These are phyloP conservation scores for Pocillopora meandrina DNA, from an alignment of 92 coral and sea anemone species.

Conservation along the genomic window DNA sequence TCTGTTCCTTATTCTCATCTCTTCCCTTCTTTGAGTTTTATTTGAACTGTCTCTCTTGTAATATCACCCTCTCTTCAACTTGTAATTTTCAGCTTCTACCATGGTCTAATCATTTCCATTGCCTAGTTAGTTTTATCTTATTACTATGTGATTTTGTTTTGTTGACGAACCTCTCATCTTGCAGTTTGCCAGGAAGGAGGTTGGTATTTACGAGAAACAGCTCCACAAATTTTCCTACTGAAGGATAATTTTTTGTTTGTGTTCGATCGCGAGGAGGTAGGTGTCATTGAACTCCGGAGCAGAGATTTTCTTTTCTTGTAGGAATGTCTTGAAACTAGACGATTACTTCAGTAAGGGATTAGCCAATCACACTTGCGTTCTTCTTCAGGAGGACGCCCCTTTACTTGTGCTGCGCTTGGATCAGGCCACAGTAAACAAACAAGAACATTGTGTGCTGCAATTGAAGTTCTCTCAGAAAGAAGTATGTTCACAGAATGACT, in stretches of 20 bases:
- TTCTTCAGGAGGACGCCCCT: constrained; percentile 20
- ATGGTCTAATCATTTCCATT: too few relatives aligned
- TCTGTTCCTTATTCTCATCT: too few relatives aligned
- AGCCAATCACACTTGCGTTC: background rate
- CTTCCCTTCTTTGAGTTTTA: too few relatives aligned
- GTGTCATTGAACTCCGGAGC: background rate
- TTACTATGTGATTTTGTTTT: background rate
- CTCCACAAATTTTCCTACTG: constrained; percentile 19
- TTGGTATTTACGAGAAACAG: constrained; percentile 11
- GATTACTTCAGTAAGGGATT: background rate
- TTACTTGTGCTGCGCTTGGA: constrained; percentile 33
- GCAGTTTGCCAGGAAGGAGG: constrained; percentile 40
- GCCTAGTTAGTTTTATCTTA: background rate
- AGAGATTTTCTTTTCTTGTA: background rate
- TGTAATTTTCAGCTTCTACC: too few relatives aligned
- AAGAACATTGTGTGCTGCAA: constrained; percentile 1
- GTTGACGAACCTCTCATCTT: background rate
- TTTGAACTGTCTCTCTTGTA: too few relatives aligned
- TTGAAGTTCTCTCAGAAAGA: constrained; percentile 39
- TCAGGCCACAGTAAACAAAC: constrained; percentile 25
- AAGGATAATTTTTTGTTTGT: constrained; percentile 45
- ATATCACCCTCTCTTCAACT: too few relatives aligned
- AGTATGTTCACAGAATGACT: background rate
- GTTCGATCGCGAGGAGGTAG: constrained; percentile 36
- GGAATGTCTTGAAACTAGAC: background rate